These are phyloP conservation scores for Epizoanthus ramosus DNA, from an alignment of 92 coral and sea anemone species.

Conservation along the genomic window DNA sequence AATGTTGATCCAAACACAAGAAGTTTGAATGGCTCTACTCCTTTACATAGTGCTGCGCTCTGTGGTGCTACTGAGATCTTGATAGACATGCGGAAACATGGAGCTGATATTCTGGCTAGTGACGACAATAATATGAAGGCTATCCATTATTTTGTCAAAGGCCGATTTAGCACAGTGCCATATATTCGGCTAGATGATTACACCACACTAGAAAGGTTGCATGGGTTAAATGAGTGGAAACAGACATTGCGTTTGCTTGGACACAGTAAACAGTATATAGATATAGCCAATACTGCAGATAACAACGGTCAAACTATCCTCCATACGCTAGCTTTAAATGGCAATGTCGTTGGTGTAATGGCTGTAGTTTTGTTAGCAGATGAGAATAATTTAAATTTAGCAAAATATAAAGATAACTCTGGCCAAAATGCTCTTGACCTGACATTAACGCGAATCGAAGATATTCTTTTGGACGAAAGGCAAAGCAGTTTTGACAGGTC, in stretches of 20 bases:
- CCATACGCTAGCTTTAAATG: slow-evolving; percentile 5
- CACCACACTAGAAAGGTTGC: not conserved
- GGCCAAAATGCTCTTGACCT: slow-evolving; percentile 3
- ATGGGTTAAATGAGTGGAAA: not conserved
- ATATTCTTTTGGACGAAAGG: not conserved
- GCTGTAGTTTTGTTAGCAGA: not conserved
- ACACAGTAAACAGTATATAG: not conserved
- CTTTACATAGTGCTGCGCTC: slow-evolving; percentile 56
- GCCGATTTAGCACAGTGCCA: not conserved
- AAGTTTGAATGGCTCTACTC: slow-evolving; percentile 50
- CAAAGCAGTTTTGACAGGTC: not conserved
- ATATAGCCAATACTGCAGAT: not conserved
- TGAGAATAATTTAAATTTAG: not conserved
- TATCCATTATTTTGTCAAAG: slow-evolving; percentile 39
- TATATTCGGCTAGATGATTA: not conserved
- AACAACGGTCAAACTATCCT: not conserved
- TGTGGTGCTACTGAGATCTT: slow-evolving; percentile 30
- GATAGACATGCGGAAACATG: slow-evolving; percentile 10
- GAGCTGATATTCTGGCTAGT: not conserved
- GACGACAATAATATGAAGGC: slow-evolving; percentile 43
- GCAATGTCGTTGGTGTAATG: not conserved
- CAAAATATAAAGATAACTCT: not conserved
- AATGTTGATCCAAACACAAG: slow-evolving; percentile 20
- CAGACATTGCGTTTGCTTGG: not conserved
- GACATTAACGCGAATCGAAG: not conserved